Evolutionary conservation across 2,113 vertebrate species (phyloP).

Genomic region (Brevimyrus niger): DNA sequence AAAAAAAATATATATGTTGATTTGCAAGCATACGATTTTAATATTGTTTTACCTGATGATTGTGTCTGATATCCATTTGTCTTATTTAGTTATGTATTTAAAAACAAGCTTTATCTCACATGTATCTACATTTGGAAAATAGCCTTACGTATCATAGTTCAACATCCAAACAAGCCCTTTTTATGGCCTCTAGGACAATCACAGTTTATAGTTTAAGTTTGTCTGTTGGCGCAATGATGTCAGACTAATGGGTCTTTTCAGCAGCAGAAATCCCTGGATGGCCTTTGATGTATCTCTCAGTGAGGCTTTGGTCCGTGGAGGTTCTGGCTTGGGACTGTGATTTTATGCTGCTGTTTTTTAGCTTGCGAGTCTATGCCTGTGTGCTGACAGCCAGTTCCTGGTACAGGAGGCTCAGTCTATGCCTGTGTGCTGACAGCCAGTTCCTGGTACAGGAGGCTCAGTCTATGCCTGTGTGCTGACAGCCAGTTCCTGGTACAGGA

Average conservation of each 20-base stretch:
- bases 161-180: background rate
- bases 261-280: background rate
- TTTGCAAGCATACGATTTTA: background rate
- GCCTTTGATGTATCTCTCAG: background rate
- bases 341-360: conserved; percentile 20
- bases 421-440: background rate
- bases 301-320: background rate
- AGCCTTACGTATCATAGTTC: background rate
- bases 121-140: background rate
- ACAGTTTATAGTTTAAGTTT: conserved; percentile 10
- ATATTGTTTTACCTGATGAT: background rate
- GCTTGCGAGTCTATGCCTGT: conserved; percentile 11
- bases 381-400: too few relatives aligned
- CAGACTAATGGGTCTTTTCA: background rate
- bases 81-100: background rate
- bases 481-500: conserved; percentile 5
- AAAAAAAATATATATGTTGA: background rate
- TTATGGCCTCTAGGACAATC: background rate
- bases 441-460: too few relatives aligned
- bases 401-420: too few relatives aligned
- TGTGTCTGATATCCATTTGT: background rate
- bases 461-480: conserved; percentile 5
- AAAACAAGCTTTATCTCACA: background rate
- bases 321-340: background rate
- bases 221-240: conserved; percentile 30